phyloP scores from a whole-genome alignment of 1,140 invertebrate species.

The Euglossa dilemma region DNA sequence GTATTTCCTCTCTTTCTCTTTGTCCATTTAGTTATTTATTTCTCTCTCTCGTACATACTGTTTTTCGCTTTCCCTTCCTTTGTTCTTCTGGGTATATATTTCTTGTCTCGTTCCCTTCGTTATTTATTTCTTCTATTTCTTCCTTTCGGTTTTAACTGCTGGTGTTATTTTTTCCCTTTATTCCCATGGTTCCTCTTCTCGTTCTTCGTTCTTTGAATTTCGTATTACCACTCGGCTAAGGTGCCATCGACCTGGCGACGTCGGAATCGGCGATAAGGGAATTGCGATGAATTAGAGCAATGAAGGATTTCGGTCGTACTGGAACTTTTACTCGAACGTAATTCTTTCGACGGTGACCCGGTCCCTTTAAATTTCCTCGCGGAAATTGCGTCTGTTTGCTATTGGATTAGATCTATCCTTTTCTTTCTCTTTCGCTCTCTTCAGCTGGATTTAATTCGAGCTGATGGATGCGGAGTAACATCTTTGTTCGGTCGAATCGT shows the following conservation, averaged over 20 bases:
- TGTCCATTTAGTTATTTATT: too few species aligned
- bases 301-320: constrained; percentile 29
- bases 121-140: background rate
- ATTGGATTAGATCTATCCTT: background rate
- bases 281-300: constrained; percentile 49
- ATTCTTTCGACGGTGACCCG: constrained; percentile 1
- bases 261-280: constrained; percentile 47
- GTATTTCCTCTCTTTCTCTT: background rate
- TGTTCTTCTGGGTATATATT: too few species aligned
- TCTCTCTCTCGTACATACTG: too few species aligned
- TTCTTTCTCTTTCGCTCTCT: background rate
- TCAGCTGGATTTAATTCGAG: background rate
- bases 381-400: background rate
- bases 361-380: background rate
- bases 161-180: background rate
- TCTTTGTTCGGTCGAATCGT: background rate
- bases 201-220: background rate
- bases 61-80: too few species aligned
- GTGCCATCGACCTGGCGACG: background rate
- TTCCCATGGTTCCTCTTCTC: too few species aligned
- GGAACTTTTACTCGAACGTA: background rate
- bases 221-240: background rate
- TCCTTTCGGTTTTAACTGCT: background rate
- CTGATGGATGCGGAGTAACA: background rate
- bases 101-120: background rate